Evolutionary conservation across 1,140 invertebrate species (phyloP), one percentile per base, ranked within the genome.

Genomic region (Lepidurus couesii): DNA sequence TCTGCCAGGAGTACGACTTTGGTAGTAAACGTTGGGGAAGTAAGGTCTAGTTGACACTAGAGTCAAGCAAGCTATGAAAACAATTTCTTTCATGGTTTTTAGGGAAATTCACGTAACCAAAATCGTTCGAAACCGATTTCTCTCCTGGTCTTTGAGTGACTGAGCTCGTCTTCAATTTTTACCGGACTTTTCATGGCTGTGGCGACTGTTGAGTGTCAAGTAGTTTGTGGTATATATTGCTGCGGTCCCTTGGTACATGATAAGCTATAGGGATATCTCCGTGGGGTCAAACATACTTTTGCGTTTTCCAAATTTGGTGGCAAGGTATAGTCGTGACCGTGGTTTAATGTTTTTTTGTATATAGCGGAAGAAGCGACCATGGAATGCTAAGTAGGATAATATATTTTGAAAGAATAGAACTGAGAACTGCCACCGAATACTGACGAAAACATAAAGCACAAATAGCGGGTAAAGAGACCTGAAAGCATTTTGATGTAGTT

Each of bases 391-490:
- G 53, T 65, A 65, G 53, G 53, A 21, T 65, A n/a, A 16, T 65
- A 65, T 65, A 65, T 65, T 21, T 65, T n/a, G 13, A 65, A 65
- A 65, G 8, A 65, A 65, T 65, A 65, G 53, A 47, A 65, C 53
- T 10, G 16, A 65, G 34, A 47, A 9, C 53, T 65, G 53, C 53
- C 53, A 65, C 53, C 53, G 53, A 65, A 16, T n/a, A 65, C 16
- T 21, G 53, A 65, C 53, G 21, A 7, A 7, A 21, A 21, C 53
- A 65, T 65, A 65, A 65, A 65, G 53, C 34, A 34, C 34, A 34
- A 34, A 34, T 2, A 34, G 34, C n/a, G 34, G 34, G 3, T 34
- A 34, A 34, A 34, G 4, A 34, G 34, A 34, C 34, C 34, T 34
- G 34, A 34, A 34, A 34, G 34, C 34, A 34, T 34, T 34, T 34